A percentile compares a stretch with the other conserved stretches of the same genome.
These are phyloP conservation scores for Notolepis coatsorum DNA, from an alignment of 2,797 vertebrate genomes.

Conservation along the genomic window DNA sequence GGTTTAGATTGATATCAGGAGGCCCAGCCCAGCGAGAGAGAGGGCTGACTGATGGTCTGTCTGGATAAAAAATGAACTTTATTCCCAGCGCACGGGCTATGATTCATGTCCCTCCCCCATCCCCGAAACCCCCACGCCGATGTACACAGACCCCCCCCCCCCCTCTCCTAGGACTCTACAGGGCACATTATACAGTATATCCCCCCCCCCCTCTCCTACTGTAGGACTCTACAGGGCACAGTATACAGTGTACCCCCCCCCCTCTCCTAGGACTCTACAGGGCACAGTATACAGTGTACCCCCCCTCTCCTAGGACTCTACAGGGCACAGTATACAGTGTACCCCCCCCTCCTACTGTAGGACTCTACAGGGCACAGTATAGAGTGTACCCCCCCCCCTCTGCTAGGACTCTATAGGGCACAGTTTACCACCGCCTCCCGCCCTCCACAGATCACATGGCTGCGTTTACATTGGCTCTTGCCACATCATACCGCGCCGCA, in stretches of 20 bases:
- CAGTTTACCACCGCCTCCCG: constrained; percentile 20
- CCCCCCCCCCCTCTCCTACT: not conserved
- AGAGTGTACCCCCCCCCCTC: constrained; percentile 52
- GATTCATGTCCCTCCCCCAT: constrained; percentile 74
- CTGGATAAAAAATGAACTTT: constrained; percentile 83
- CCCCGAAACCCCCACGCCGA: not conserved
- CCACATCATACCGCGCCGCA: constrained; percentile 17
- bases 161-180: constrained; percentile 20
- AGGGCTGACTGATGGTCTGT: constrained; percentile 81
- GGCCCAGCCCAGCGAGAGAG: constrained; percentile 64
- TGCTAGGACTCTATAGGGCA: constrained; percentile 43
- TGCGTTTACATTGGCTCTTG: constrained; percentile 16
- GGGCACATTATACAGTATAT: constrained; percentile 21
- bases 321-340: constrained; percentile 19
- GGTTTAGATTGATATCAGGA: constrained; percentile 81
- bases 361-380: constrained; percentile 47
- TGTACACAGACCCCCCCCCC: constrained; percentile 15
- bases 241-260: constrained; percentile 43
- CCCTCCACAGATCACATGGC: constrained; percentile 42
- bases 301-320: constrained; percentile 26
- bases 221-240: constrained; percentile 47
- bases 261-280: too few relatives aligned
- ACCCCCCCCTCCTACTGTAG: constrained; percentile 20
- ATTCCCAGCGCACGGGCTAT: constrained; percentile 72
- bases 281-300: constrained; percentile 29